phyloP scores from a whole-genome alignment of 2,113 vertebrate genomes.

The Rafetus swinhoei region DNA sequence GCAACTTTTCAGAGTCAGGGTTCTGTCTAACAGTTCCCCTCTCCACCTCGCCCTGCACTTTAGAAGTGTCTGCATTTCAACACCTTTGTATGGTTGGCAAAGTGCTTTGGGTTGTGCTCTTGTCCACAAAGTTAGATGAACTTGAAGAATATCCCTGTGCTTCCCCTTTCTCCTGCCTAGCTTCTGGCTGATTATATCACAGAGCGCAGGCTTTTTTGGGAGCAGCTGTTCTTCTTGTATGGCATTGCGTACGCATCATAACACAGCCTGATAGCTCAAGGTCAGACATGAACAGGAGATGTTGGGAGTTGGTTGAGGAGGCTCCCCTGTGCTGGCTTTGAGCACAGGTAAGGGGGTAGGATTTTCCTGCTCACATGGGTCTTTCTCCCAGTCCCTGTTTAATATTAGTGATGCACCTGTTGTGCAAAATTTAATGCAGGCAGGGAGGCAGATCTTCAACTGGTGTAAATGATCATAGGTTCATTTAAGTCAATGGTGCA shows the following conservation, averaged over 20 bases:
- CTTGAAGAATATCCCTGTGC: background rate
- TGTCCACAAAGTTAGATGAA: too few relatives aligned
- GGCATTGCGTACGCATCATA: background rate
- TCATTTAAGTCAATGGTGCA: background rate
- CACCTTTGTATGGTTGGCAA: background rate
- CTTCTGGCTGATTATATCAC: too few relatives aligned
- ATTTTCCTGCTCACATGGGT: background rate
- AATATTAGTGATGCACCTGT: rapidly evolving
- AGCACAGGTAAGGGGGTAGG: rapidly evolving
- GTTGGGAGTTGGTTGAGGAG: background rate
- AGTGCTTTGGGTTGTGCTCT: background rate
- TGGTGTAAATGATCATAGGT: background rate
- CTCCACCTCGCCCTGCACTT: background rate
- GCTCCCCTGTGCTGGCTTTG: background rate
- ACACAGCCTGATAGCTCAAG: background rate
- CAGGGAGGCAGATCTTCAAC: background rate
- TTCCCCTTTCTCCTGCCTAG: too few relatives aligned
- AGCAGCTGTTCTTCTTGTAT: background rate
- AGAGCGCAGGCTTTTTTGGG: background rate
- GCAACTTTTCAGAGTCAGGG: background rate
- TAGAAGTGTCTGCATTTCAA: background rate
- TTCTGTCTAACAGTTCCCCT: background rate
- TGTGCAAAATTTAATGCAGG: background rate
- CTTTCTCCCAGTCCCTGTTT: rapidly evolving
- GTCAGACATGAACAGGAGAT: background rate